Percentiles rank a stretch among this genome's conserved stretches.
Conservation (phyloP, 2,888 invertebrate genomes). For the Copidosoma aretas region DNA sequence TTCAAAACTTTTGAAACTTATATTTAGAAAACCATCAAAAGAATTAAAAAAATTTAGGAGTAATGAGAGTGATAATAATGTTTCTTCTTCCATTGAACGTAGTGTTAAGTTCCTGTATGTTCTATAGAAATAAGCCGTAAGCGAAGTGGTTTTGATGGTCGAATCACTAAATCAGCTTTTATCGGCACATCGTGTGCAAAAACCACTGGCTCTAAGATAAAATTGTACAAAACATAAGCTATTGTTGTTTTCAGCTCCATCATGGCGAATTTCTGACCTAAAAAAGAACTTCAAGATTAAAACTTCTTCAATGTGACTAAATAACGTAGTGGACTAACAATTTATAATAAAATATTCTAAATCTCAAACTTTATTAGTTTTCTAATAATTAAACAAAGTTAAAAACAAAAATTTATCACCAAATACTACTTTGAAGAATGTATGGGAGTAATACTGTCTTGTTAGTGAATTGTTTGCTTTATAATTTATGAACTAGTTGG, state of each 20-base stretch:
- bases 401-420: too few species aligned
- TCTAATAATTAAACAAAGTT: too few species aligned
- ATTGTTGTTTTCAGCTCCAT: slow-evolving; percentile 51
- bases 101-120: too few species aligned
- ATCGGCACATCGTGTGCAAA: slow-evolving; percentile 46
- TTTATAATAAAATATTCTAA: too few species aligned
- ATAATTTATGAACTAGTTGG: too few species aligned
- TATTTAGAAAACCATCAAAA: background rate
- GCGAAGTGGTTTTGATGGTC: slow-evolving; percentile 44
- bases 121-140: slow-evolving; percentile 43
- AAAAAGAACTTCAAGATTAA: background rate
- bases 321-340: background rate
- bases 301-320: background rate
- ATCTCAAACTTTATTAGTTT: too few species aligned
- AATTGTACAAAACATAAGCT: slow-evolving; percentile 47
- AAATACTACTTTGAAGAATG: too few species aligned
- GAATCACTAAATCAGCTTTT: slow-evolving; percentile 45
- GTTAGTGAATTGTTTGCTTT: too few species aligned
- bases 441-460: too few species aligned
- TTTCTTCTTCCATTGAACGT: too few species aligned
- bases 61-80: too few species aligned
- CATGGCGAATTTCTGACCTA: slow-evolving; percentile 51
- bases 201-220: slow-evolving; percentile 51
- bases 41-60: background rate
- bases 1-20: too few species aligned